Evolutionary conservation across 2,888 invertebrate species (phyloP), one percentile per base, ranked within the genome.

Genomic region (Apamea sordens): DNA sequence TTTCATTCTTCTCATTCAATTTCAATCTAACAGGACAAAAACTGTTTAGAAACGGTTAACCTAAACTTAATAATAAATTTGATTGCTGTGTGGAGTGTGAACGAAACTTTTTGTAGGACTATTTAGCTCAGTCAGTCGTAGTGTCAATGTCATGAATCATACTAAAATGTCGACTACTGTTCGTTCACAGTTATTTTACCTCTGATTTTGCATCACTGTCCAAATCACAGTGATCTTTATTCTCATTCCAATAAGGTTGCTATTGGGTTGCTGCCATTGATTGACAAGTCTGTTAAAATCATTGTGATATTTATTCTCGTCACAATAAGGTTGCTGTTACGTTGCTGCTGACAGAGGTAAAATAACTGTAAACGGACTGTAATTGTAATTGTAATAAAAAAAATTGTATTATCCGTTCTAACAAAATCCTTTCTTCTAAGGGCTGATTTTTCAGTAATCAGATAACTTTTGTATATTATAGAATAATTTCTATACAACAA

Each of bases 1-100:
- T 92, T 79, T 95, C 95, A 79, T 93, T 93, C 36, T 92, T 93
- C 72, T 95, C 95, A 0, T 80, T 47, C 77, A 90, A 93, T 61
- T 84, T 89, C 15, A 91, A 89, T 79, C 95, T 96, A 80, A 36
- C 86, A 87, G 41, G 76, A 41, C 56, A 69, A 1, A 13, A 18
- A 7, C 5, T 15, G 10, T 64, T 80, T 11, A n/a, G 6, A 71
- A 75, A 76, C 10, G 13, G 21, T 28, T 11, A 36, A 36, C 36
- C 5, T 6, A 47, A 47, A 4, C 7, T 4, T 28, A 28, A 15
- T 47, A 47, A 15, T n/a, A n/a, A n/a, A n/a, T n/a, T 28, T 28
- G 8, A 28, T 13, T 32, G 21, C 4, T 69, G 21, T 6, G 15
- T 53, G 24, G 15, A 15, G 36, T 56, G 53, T 18, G 3, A 11